Base-by-base conservation (phyloP, 2,888 invertebrate species). In the Dasysyrphus albostriatus region DNA sequence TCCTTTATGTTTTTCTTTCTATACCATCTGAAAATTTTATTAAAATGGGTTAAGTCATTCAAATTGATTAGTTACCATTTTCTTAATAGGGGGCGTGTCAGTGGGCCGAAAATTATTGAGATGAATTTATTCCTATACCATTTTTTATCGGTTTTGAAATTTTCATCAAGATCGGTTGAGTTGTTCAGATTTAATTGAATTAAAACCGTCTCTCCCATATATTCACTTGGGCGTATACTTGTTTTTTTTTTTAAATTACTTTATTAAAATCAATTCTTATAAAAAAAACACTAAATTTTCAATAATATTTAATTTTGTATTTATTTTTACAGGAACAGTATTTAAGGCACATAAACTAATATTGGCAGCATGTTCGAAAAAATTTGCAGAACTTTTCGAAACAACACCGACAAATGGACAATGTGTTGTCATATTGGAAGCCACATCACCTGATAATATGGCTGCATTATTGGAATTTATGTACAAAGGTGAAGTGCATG, bases 401-500 rank as follows among this genome's bases (percentile, higher is more conserved):
- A 95, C 96, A 89, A 97, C 97, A 89, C 97, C 97, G 80, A 92
- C 92, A 90, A 92, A 92, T 90, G 92, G 92, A 74, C 95, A 95
- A 88, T 95, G 97, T 91, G 96, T 97, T 91, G 97, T 98, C 91
- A 97, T 98, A 92, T 94, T 98, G 92, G 97, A 98, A 93, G 97
- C 97, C 89, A 98, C 97, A 89, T 95, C 96, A 89, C 97, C 97
- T 83, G 96, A 96, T 91, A 97, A 98, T 93, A 97, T 98, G 97
- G 96, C 97, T 89, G 97, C 97, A 59, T 94, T 98, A 89, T 94
- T 98, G 89, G 97, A 98, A 93, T 98, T 98, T 93, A 98, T 98
- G 98, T 98, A 98, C 94, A 97, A 97, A 93, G 98, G 98, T 82
- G 98, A 98, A 93, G 98, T 98, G 90, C 97, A 98, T 93, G 97